A percentile compares a stretch with the other conserved stretches of the same genome.
phyloP scores from a whole-genome alignment of 64 coral and sea anemone species.

The Stichodactyla helianthus region DNA sequence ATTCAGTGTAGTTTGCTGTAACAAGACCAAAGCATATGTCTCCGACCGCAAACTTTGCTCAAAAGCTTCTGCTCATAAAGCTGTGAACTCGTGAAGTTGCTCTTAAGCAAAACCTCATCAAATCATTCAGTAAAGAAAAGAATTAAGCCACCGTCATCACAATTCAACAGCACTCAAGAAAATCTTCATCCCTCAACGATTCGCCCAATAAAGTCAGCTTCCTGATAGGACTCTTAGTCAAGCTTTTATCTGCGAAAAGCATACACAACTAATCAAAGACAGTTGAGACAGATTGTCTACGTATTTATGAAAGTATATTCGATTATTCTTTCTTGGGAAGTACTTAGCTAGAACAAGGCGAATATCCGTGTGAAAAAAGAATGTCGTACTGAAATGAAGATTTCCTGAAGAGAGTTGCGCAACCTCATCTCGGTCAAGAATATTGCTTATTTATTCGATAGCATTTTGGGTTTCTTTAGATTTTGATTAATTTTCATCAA shows the following conservation, averaged over 20 bases:
- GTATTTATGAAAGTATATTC: background rate
- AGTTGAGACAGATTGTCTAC: background rate
- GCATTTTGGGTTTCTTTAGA: too few relatives aligned
- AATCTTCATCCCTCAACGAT: background rate
- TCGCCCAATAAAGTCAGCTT: background rate
- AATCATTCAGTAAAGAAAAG: background rate
- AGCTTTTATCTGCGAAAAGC: background rate
- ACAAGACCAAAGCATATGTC: background rate
- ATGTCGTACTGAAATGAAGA: background rate
- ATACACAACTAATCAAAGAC: background rate
- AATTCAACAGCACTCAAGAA: background rate
- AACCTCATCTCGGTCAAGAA: too few relatives aligned
- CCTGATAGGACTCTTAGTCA: background rate
- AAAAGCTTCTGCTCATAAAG: background rate
- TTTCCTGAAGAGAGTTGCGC: background rate
- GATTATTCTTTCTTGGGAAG: slow-evolving; percentile 7
- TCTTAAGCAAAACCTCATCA: background rate
- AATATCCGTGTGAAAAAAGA: background rate
- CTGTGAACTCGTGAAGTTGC: background rate
- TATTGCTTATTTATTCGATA: too few relatives aligned
- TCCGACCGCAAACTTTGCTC: background rate
- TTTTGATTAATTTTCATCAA: too few relatives aligned
- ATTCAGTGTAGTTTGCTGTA: background rate
- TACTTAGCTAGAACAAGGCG: slow-evolving; percentile 2
- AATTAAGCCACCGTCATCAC: background rate